Evolutionary conservation across 2,888 invertebrate species (phyloP).

Genomic region (Xanthorhoe designata): DNA sequence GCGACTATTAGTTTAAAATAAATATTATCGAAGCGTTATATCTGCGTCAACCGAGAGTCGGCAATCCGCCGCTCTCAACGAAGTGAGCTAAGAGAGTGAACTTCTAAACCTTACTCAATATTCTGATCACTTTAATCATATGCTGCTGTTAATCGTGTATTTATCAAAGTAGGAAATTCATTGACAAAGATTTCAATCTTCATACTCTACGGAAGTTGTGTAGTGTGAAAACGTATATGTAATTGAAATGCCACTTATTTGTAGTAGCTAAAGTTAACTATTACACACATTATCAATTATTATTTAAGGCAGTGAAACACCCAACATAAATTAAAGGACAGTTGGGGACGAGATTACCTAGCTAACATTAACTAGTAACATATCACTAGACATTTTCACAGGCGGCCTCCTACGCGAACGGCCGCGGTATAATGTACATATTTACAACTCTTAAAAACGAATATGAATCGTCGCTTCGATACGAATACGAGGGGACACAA

Average conservation of each 20-base stretch:
- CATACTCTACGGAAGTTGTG: constrained; percentile 42
- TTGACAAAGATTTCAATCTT: constrained; percentile 38
- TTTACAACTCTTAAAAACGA: constrained; percentile 81
- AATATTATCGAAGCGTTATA: constrained; percentile 25
- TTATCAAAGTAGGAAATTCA: constrained; percentile 43
- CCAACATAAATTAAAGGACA: constrained; percentile 84
- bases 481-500: constrained; percentile 62
- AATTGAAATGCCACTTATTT: constrained; percentile 76
- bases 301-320: constrained; percentile 85
- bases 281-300: constrained; percentile 74
- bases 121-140: constrained; percentile 41
- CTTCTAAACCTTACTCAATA: constrained; percentile 47
- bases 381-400: constrained; percentile 84
- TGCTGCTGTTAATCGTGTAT: constrained; percentile 42
- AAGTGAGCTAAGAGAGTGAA: constrained; percentile 66
- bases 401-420: constrained; percentile 77
- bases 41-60: constrained; percentile 19
- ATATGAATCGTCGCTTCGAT: constrained; percentile 62
- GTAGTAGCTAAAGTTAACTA: constrained; percentile 79
- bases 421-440: constrained; percentile 82
- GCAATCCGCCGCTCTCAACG: constrained; percentile 45
- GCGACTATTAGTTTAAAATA: constrained; percentile 38
- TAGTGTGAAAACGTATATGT: constrained; percentile 62
- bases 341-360: constrained; percentile 85
- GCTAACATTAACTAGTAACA: constrained; percentile 83